Evolutionary conservation across 37 sponge, comb jelly and placozoan species (phyloP).

Genomic region (Aphrocallistes beatrix): DNA sequence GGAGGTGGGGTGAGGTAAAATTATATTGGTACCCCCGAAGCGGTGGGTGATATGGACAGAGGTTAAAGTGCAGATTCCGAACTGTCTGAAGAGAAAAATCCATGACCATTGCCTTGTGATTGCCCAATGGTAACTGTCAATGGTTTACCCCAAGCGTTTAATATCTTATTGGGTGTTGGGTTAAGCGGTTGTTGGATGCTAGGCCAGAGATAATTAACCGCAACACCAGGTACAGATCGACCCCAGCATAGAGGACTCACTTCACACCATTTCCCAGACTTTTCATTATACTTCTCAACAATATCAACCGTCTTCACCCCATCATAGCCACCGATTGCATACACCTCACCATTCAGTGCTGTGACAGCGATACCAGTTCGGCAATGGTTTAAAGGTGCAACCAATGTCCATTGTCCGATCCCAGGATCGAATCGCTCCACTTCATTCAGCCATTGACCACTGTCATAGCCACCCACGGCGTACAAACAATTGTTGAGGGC

Average conservation of each 20-base stretch:
- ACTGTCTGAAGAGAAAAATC: not conserved
- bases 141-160: slow-evolving; percentile 6
- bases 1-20: not conserved
- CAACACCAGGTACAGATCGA: slow-evolving; percentile 74
- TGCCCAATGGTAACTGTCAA: not conserved
- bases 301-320: slow-evolving; percentile 79
- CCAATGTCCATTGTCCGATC: slow-evolving; percentile 60
- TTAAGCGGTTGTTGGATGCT: not conserved
- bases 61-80: slow-evolving; percentile 12
- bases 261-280: slow-evolving; percentile 60
- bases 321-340: slow-evolving; percentile 83
- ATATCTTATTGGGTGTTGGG: not conserved
- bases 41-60: not conserved
- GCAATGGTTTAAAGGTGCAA: slow-evolving; percentile 65
- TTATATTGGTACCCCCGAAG: not conserved
- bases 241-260: slow-evolving; percentile 59
- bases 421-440: slow-evolving; percentile 69
- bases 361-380: slow-evolving; percentile 86
- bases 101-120: not conserved
- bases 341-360: slow-evolving; percentile 73
- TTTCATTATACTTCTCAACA: slow-evolving; percentile 73
- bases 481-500: slow-evolving; percentile 65
- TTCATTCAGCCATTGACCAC: slow-evolving; percentile 83
- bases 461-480: slow-evolving; percentile 80
- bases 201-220: slow-evolving; percentile 74